A percentile compares a stretch with the other conserved stretches of the same genome.
Evolutionary conservation across 2,797 vertebrate species (phyloP).

Genomic region (Scomberomorus guttatus): DNA sequence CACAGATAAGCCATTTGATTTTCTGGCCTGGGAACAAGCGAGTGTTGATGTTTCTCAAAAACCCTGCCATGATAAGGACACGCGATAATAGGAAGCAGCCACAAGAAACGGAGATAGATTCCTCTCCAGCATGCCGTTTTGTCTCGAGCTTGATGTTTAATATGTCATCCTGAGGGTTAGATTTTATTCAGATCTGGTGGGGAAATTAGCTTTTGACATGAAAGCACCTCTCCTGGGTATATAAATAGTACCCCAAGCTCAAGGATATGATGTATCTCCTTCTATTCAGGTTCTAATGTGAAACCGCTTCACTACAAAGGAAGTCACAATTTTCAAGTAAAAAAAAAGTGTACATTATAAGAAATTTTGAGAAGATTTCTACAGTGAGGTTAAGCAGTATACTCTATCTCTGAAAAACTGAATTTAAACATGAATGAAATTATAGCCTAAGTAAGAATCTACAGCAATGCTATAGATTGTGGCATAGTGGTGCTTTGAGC

Average conservation of each 20-base stretch:
- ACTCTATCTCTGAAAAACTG: slow-evolving; percentile 2
- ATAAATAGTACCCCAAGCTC: slow-evolving; percentile 49
- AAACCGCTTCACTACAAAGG: slow-evolving; percentile 7
- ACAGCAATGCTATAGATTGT: background rate
- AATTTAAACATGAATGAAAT: background rate
- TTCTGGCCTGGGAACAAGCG: slow-evolving; percentile 72
- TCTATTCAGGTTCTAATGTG: slow-evolving; percentile 33
- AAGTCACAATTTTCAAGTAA: slow-evolving; percentile 11
- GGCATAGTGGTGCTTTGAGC: background rate
- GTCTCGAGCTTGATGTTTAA: slow-evolving; percentile 46
- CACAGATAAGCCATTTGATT: slow-evolving; percentile 77
- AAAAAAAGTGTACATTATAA: background rate
- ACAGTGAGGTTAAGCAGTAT: background rate
- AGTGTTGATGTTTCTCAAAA: slow-evolving; percentile 78
- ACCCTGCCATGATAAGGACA: slow-evolving; percentile 68
- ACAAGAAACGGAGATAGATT: slow-evolving; percentile 42
- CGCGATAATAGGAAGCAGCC: slow-evolving; percentile 66
- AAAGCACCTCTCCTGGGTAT: slow-evolving; percentile 57
- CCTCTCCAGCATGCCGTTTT: slow-evolving; percentile 29
- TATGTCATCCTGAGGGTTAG: slow-evolving; percentile 48
- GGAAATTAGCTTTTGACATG: slow-evolving; percentile 65
- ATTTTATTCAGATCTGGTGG: slow-evolving; percentile 54
- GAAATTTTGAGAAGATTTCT: background rate
- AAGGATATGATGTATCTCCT: slow-evolving; percentile 45
- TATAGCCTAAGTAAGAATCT: background rate